phyloP scores from a whole-genome alignment of 2,888 invertebrate genomes.

The Drosophila rubida region DNA sequence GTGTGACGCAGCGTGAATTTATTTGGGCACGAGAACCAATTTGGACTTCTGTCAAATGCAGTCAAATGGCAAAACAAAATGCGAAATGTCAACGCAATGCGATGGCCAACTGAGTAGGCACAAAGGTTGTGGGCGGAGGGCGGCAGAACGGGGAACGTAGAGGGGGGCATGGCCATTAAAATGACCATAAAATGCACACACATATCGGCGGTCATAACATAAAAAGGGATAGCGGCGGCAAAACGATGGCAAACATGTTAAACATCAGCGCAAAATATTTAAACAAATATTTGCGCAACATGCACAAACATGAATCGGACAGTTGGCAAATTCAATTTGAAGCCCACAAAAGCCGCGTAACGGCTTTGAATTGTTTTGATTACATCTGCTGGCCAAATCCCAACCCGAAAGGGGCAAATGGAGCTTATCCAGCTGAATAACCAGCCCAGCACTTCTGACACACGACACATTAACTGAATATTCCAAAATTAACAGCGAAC shows the following conservation, averaged over 20 bases:
- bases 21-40: constrained; percentile 43
- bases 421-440: constrained; percentile 23
- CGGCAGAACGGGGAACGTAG: no score
- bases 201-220: constrained; percentile 12
- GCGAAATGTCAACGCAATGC: constrained; percentile 50
- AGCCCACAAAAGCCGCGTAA: constrained; percentile 47
- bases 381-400: constrained; percentile 24
- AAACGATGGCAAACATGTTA: constrained; percentile 53
- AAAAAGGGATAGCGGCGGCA: constrained; percentile 22
- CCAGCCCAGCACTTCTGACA: constrained; percentile 18
- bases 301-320: constrained; percentile 39
- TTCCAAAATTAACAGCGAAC: constrained; percentile 2
- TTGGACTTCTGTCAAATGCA: constrained; percentile 62
- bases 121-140: not conserved
- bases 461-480: constrained; percentile 15
- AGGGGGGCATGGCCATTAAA: constrained; percentile 47
- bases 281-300: constrained; percentile 62
- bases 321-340: constrained; percentile 59
- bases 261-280: constrained; percentile 62
- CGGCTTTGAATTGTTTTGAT: constrained; percentile 56
- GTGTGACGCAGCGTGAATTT: constrained; percentile 47
- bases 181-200: constrained; percentile 53
- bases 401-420: constrained; percentile 6
- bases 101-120: constrained; percentile 4
- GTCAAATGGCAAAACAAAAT: constrained; percentile 51